A percentile compares a stretch with the other conserved stretches of the same genome.
These are phyloP conservation scores for Venustoraphidia nigricollis DNA, from an alignment of 2,888 invertebrate species.

Conservation along the genomic window DNA sequence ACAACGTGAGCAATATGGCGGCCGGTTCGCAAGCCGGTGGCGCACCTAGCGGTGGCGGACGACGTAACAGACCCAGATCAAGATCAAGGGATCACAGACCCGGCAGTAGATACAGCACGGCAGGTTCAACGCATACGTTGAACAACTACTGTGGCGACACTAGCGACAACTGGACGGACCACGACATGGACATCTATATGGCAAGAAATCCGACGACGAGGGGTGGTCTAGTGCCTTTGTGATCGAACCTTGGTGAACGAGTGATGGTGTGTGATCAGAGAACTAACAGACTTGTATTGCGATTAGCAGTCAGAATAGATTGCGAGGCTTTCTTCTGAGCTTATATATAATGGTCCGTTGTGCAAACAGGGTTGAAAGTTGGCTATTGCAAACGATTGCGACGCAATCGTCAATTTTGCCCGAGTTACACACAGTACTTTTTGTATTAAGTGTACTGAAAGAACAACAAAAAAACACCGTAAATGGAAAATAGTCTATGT, in stretches of 20 bases:
- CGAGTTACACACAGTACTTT: no score
- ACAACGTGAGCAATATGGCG: conserved; percentile 46
- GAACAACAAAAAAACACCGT: no score
- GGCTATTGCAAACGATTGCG: no score
- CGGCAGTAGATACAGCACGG: conserved; percentile 60
- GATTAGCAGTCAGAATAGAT: no score
- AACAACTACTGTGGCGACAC: conserved; percentile 80
- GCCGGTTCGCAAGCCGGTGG: conserved; percentile 33
- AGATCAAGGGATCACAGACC: conserved; percentile 60
- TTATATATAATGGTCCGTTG: no score
- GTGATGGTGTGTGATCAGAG: no score
- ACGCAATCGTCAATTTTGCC: no score
- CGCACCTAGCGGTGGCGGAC: conserved; percentile 30
- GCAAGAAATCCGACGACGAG: conserved; percentile 78
- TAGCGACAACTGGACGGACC: conserved; percentile 87
- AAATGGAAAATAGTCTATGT: no score
- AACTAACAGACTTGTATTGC: no score
- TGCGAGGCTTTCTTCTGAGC: no score
- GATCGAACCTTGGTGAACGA: conserved; percentile 1
- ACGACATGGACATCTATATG: conserved; percentile 92
- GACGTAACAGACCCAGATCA: conserved; percentile 51
- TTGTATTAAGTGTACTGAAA: no score
- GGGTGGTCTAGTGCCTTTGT: conserved; percentile 72
- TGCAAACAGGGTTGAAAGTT: no score
- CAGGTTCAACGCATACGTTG: conserved; percentile 67